These are phyloP conservation scores for Actenoides hombroni DNA, from an alignment of 2,113 vertebrate species.

Conservation along the genomic window DNA sequence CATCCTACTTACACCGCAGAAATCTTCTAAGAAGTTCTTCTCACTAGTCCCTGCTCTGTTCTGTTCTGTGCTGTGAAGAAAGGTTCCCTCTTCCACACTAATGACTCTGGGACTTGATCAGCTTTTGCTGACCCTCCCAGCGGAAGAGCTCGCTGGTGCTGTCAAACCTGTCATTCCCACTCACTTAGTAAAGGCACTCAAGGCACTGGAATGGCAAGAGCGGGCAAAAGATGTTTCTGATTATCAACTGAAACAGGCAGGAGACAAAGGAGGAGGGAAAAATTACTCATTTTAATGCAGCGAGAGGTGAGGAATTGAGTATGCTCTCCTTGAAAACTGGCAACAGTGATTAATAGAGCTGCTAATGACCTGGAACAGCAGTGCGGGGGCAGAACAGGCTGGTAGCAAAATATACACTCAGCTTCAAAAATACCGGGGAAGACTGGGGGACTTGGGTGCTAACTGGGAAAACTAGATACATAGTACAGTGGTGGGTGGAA, in stretches of 20 bases:
- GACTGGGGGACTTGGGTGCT: not conserved
- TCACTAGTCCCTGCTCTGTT: fast-evolving
- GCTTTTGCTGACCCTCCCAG: not conserved
- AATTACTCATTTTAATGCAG: not conserved
- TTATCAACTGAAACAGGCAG: not conserved
- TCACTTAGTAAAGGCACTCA: not conserved
- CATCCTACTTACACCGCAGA: not conserved
- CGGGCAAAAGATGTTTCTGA: not conserved
- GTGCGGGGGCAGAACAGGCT: fast-evolving
- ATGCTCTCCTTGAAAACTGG: not conserved
- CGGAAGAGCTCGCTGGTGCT: not conserved
- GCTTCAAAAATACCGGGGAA: not conserved
- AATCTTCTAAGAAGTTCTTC: not conserved
- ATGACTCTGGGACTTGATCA: not conserved
- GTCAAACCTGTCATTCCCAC: not conserved
- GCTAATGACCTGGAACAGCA: not conserved
- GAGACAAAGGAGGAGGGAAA: not conserved
- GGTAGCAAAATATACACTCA: not conserved
- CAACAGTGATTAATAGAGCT: not conserved
- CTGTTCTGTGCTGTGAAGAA: not conserved
- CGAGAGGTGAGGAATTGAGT: not conserved
- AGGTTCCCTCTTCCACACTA: fast-evolving
- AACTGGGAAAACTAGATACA: not conserved
- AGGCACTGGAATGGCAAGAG: not conserved
- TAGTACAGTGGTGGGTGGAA: not conserved